Conservation (phyloP, 1,140 invertebrate genomes). For the Drosophila punjabiensis region DNA sequence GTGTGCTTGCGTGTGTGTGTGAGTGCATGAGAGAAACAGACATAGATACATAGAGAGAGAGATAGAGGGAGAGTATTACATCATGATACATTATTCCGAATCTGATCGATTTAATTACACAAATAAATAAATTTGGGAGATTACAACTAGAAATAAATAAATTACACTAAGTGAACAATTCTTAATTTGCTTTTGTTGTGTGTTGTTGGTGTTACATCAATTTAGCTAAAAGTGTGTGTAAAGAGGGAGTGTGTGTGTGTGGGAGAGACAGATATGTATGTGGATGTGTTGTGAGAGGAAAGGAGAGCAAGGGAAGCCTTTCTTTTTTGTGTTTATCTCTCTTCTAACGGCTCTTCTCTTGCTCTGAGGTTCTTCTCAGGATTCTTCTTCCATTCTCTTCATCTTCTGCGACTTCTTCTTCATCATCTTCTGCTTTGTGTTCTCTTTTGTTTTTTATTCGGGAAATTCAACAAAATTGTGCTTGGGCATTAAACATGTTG, state of each 20-base stretch:
- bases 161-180: slow-evolving; percentile 82
- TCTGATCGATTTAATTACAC: slow-evolving; percentile 48
- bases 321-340: not conserved
- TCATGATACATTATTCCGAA: slow-evolving; percentile 49
- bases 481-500: slow-evolving; percentile 73
- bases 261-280: slow-evolving; percentile 27
- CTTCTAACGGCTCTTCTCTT: slow-evolving; percentile 23
- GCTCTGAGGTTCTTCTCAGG: slow-evolving; percentile 29
- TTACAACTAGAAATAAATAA: slow-evolving; percentile 78
- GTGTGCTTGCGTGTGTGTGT: slow-evolving; percentile 19
- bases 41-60: slow-evolving; percentile 39
- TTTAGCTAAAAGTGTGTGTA: slow-evolving; percentile 62
- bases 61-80: slow-evolving; percentile 33
- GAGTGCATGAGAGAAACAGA: slow-evolving; percentile 57
- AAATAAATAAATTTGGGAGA: slow-evolving; percentile 43
- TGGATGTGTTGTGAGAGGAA: slow-evolving; percentile 20
- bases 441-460: slow-evolving; percentile 30
- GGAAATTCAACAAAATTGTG: slow-evolving; percentile 69
- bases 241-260: slow-evolving; percentile 18
- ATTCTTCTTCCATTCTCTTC: slow-evolving; percentile 16
- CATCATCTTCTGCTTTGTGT: slow-evolving; percentile 36
- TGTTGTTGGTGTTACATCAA: slow-evolving; percentile 58
- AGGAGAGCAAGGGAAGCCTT: slow-evolving; percentile 34
- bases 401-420: slow-evolving; percentile 33
- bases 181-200: slow-evolving; percentile 41